phyloP scores from a whole-genome alignment of 1,140 invertebrate genomes.

The Plodia interpunctella region DNA sequence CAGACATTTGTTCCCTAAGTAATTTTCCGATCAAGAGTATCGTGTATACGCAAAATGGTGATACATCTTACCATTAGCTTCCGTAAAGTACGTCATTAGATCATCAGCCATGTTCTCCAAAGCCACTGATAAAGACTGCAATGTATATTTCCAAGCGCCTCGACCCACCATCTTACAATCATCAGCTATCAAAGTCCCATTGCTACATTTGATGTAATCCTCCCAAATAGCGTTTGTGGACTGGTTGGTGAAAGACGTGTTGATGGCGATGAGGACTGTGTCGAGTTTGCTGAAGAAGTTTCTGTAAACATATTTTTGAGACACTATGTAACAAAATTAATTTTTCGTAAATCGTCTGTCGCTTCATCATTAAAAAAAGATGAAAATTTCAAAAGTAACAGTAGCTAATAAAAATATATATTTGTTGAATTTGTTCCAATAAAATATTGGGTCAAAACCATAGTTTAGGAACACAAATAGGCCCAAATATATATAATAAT shows the following conservation, averaged over 20 bases:
- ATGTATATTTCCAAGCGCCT: constrained; percentile 34
- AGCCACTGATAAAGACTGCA: constrained; percentile 40
- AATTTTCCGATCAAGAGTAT: too few relatives aligned
- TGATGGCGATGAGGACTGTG: constrained; percentile 40
- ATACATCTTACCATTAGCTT: constrained; percentile 46
- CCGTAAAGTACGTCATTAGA: constrained; percentile 47
- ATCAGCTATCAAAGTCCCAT: constrained; percentile 20
- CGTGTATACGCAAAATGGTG: too few relatives aligned
- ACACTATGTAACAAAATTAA: neutral
- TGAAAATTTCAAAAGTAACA: too few relatives aligned
- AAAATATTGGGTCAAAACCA: too few relatives aligned
- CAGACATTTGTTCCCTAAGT: too few relatives aligned
- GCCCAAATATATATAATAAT: too few relatives aligned
- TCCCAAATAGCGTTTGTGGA: constrained; percentile 42
- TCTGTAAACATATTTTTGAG: constrained; percentile 26
- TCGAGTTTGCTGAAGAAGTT: constrained; percentile 54
- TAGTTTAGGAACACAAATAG: too few relatives aligned
- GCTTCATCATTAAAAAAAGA: too few relatives aligned
- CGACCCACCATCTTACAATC: constrained; percentile 32
- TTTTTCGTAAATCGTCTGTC: too few relatives aligned
- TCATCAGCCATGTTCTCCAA: constrained; percentile 42
- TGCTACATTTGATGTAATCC: constrained; percentile 37
- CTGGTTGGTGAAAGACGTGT: constrained; percentile 24
- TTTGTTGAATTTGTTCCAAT: too few relatives aligned
- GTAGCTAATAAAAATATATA: too few relatives aligned